Percentiles rank a stretch among this genome's conserved stretches.
phyloP scores from a whole-genome alignment of 37 sponge, comb jelly and placozoan species.

The Mnemiopsis leidyi region DNA sequence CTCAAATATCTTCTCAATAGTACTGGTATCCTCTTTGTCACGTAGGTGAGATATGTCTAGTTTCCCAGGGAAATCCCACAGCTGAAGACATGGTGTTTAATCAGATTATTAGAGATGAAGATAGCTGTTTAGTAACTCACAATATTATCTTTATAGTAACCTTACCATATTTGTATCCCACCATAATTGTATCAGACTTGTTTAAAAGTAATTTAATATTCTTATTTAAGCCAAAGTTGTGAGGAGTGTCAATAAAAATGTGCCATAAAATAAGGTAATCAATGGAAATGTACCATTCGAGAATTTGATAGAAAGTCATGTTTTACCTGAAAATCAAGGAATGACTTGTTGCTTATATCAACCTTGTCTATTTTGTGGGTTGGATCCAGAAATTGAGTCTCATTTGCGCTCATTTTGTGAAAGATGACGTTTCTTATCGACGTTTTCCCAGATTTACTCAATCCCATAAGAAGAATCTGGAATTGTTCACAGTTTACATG shows the following conservation, averaged over 20 bases:
- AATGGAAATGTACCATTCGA: too few relatives aligned
- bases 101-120: too few relatives aligned
- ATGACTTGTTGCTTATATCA: constrained; percentile 89
- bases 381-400: constrained; percentile 94
- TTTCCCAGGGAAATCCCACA: constrained; percentile 98
- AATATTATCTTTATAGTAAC: too few relatives aligned
- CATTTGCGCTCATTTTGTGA: constrained; percentile 97
- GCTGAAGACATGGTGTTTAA: constrained; percentile 69
- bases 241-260: too few relatives aligned
- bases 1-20: constrained; percentile 86
- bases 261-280: too few relatives aligned
- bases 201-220: too few relatives aligned
- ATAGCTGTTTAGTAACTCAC: too few relatives aligned
- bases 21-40: constrained; percentile 69
- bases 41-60: constrained; percentile 88
- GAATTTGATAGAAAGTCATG: too few relatives aligned
- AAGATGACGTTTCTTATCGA: constrained; percentile 95
- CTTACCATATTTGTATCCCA: too few relatives aligned
- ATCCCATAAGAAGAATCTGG: constrained; percentile 56
- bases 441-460: constrained; percentile 87
- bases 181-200: too few relatives aligned
- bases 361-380: constrained; percentile 94
- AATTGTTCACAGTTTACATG: too few relatives aligned
- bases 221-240: too few relatives aligned
- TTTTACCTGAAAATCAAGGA: constrained; percentile 92